These are phyloP conservation scores for Oryzias sinensis DNA, from an alignment of 2,797 vertebrate genomes.

Conservation along the genomic window DNA sequence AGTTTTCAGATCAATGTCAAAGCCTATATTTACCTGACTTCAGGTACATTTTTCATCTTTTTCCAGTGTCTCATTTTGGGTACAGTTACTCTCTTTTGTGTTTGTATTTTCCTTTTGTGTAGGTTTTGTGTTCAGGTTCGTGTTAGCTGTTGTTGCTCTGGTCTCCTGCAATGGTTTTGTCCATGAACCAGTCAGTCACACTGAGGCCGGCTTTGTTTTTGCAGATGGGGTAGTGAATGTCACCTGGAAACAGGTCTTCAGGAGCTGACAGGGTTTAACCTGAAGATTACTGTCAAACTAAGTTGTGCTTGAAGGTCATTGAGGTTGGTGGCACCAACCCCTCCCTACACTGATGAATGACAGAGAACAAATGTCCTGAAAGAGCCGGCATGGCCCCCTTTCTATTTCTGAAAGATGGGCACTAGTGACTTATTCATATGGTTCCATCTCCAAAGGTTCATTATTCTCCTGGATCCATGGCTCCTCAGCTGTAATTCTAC, in stretches of 20 bases:
- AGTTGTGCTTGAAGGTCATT: slow-evolving; percentile 25
- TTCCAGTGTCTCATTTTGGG: too few relatives aligned
- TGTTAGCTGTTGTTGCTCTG: too few relatives aligned
- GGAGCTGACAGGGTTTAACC: slow-evolving; percentile 18
- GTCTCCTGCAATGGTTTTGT: too few relatives aligned
- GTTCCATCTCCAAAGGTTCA: slow-evolving; percentile 33
- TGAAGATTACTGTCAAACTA: slow-evolving; percentile 23
- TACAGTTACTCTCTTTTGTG: too few relatives aligned
- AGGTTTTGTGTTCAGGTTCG: too few relatives aligned
- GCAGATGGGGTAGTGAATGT: neutral
- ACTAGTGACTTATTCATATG: slow-evolving; percentile 67
- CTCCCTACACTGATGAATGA: slow-evolving; percentile 56
- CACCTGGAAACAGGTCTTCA: neutral
- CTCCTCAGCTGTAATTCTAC: slow-evolving; percentile 52
- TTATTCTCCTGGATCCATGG: slow-evolving; percentile 59
- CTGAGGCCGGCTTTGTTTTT: too few relatives aligned
- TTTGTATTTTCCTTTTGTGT: too few relatives aligned
- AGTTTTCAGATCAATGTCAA: too few relatives aligned
- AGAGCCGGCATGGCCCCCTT: slow-evolving; percentile 19
- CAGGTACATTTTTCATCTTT: too few relatives aligned
- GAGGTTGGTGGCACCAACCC: slow-evolving; percentile 25
- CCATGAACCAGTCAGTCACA: too few relatives aligned
- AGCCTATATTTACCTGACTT: too few relatives aligned
- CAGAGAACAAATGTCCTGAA: slow-evolving; percentile 18
- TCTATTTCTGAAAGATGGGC: slow-evolving; percentile 41